A percentile compares a stretch with the other conserved stretches of the same genome.
Conservation (phyloP, 2,888 invertebrate species). For the Dryadula phaetusa region DNA sequence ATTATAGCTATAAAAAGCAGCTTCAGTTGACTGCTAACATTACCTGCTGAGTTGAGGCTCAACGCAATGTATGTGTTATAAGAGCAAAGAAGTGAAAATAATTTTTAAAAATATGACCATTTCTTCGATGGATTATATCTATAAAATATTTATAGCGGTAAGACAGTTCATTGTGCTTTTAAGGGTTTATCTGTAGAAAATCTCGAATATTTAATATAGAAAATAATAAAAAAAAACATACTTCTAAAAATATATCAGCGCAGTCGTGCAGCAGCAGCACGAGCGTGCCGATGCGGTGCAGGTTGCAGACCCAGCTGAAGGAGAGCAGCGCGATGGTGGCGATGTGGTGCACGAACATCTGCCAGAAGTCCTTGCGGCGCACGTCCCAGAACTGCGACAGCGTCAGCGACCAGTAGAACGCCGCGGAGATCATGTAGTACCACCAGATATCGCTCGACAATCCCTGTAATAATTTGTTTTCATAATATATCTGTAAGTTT, state of each 20-base stretch:
- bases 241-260: slow-evolving; percentile 95
- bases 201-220: no score
- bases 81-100: no score
- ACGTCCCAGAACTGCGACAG: slow-evolving; percentile 97
- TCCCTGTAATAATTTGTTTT: slow-evolving; percentile 82
- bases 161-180: no score
- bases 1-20: no score
- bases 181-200: neutral
- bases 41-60: no score
- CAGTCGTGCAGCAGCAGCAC: slow-evolving; percentile 94
- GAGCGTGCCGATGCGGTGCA: slow-evolving; percentile 95
- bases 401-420: slow-evolving; percentile 97
- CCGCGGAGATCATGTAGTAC: slow-evolving; percentile 98
- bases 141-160: no score
- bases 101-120: no score
- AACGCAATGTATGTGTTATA: no score
- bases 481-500: neutral
- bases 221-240: slow-evolving; percentile 57
- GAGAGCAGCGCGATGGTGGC: slow-evolving; percentile 95
- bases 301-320: slow-evolving; percentile 97
- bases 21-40: no score
- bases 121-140: no score
- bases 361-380: slow-evolving; percentile 97
- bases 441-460: slow-evolving; percentile 94
- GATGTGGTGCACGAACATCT: slow-evolving; percentile 99